These are phyloP conservation scores for Microtus montanus DNA, from an alignment of 2,113 vertebrate genomes.

Conservation along the genomic window DNA sequence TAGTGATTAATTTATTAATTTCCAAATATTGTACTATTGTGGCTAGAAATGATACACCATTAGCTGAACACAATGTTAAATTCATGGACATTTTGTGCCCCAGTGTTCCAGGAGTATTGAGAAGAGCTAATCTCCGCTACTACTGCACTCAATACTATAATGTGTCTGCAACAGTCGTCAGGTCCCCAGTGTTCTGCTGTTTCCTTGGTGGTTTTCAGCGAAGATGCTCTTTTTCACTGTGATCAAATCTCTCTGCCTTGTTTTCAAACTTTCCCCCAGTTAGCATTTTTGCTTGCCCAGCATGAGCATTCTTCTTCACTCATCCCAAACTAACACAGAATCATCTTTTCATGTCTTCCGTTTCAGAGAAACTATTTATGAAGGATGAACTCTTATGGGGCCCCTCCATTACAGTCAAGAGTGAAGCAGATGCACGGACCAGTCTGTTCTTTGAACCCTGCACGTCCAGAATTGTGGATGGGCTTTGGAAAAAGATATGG, in stretches of 20 bases:
- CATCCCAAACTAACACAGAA: neutral
- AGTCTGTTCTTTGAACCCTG: fast-evolving
- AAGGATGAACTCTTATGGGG: neutral
- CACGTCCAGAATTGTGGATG: neutral
- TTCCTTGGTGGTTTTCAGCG: neutral
- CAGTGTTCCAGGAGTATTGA: neutral
- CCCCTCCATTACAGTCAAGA: neutral
- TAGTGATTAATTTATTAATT: neutral
- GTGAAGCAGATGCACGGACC: neutral
- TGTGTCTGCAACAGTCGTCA: neutral
- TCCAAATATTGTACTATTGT: neutral
- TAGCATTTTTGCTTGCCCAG: neutral
- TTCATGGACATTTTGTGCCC: neutral
- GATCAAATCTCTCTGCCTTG: neutral
- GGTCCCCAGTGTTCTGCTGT: neutral
- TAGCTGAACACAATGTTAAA: neutral
- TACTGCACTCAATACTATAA: neutral
- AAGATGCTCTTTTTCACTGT: neutral
- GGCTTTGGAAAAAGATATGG: neutral
- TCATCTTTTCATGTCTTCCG: neutral
- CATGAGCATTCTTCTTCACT: neutral
- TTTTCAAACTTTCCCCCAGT: neutral
- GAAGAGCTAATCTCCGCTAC: neutral
- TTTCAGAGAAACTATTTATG: neutral
- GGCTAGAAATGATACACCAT: neutral